phyloP scores from a whole-genome alignment of 2,888 invertebrate species.

The Cataglyphis livida region DNA sequence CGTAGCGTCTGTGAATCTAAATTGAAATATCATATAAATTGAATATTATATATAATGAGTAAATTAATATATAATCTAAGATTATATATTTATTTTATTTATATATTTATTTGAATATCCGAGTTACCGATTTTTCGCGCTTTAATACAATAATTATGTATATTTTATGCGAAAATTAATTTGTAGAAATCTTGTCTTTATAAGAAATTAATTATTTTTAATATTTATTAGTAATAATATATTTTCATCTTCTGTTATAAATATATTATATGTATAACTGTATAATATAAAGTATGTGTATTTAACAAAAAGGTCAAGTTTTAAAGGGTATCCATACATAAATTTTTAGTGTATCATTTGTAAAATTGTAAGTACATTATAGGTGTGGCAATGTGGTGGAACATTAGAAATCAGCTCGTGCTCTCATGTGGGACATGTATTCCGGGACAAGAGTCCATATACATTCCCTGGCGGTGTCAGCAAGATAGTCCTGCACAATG shows the following conservation, averaged over 20 bases:
- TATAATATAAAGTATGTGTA: slow-evolving; percentile 16
- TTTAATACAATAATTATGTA: neutral
- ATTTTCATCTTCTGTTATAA: neutral
- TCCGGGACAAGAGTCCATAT: slow-evolving; percentile 99
- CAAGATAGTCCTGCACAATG: slow-evolving; percentile 98
- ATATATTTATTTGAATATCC: neutral
- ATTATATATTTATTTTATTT: neutral
- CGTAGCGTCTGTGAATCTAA: neutral
- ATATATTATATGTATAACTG: neutral
- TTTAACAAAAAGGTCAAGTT: neutral
- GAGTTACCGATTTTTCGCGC: neutral
- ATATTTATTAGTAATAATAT: neutral
- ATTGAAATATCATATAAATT: neutral
- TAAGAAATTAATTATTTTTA: neutral
- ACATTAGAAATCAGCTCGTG: slow-evolving; percentile 97
- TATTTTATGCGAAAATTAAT: slow-evolving; percentile 2
- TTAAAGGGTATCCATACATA: slow-evolving; percentile 2
- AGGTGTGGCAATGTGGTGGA: slow-evolving; percentile 99
- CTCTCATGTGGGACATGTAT: slow-evolving; percentile 98
- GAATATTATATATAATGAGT: neutral
- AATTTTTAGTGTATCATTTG: slow-evolving; percentile 49
- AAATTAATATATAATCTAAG: neutral
- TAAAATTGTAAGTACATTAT: slow-evolving; percentile 77
- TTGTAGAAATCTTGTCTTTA: slow-evolving; percentile 1
- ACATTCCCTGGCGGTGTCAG: slow-evolving; percentile 99